Base-by-base conservation (phyloP, 37 sponge, comb jelly and placozoan genomes). In the Chondrosia reniformis region DNA sequence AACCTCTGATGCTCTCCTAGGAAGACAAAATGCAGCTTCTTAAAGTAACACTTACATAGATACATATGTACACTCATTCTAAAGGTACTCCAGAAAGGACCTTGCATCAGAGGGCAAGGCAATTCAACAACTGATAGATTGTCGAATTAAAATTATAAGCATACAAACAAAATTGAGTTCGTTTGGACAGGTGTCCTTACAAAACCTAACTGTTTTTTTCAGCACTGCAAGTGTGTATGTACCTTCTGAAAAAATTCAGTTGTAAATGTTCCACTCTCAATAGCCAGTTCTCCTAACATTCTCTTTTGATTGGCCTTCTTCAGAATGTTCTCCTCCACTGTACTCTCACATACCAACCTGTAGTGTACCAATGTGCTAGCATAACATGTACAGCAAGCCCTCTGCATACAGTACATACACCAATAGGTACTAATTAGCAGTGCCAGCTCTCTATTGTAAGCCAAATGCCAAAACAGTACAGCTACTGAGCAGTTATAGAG, bases 301-400 rank as follows among this genome's bases (percentile, higher is more conserved):
- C 85, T 81, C 83, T 99, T 99, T 78, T 99, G 99, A 55, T 88
- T 91, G 36, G 99, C 96, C 74, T 99, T 99, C 88, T 99, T 99
- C 82, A 99, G 61, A 67, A 99, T 95, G 40, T 99, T 99, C 83
- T 95, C 94, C 66, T 99, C 99, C 0, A 99, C 87, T 0, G 99
- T 99, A 46, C 85, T 78, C 75, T 88, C 88, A 77, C 92, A 92
- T 3, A 99, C 76, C 84, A 99, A 58, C 57, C 97, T 93, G 55
- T 33, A 34, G 38, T 6, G 45, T 9, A 76, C 25, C 32, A 58
- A 33, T 41, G 55, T 19, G 33, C 38, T 27, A 80, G n/a, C n/a
- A n/a, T n/a, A n/a, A n/a, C n/a, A n/a, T n/a, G n/a, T n/a, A n/a
- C n/a, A n/a, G n/a, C n/a, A n/a, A n/a, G n/a, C n/a, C n/a, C n/a